Conservation (phyloP, 1,140 invertebrate species). For the Leptinotarsa texana region DNA sequence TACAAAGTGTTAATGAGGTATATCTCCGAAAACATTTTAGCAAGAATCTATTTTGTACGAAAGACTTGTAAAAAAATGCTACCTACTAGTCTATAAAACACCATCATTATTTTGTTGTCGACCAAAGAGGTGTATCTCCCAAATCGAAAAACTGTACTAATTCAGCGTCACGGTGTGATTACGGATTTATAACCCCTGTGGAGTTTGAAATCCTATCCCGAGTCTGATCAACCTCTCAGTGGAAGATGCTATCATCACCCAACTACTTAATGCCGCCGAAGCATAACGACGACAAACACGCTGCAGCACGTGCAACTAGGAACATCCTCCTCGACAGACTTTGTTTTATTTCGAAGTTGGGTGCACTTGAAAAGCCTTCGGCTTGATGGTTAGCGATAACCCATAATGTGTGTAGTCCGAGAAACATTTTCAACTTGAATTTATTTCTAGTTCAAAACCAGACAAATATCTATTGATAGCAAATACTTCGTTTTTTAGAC, state of each 20-base stretch:
- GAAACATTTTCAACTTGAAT: too few species aligned
- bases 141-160: neutral
- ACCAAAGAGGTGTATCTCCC: too few species aligned
- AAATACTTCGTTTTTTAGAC: too few species aligned
- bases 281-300: slow-evolving; percentile 6
- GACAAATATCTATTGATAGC: too few species aligned
- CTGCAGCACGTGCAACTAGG: slow-evolving; percentile 11
- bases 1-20: too few species aligned
- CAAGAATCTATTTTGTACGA: too few species aligned
- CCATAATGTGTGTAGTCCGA: neutral
- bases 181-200: neutral
- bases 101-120: too few species aligned
- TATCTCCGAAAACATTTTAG: too few species aligned
- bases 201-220: neutral
- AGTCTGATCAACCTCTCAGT: neutral
- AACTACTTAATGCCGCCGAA: neutral
- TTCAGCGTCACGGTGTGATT: neutral
- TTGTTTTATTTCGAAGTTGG: slow-evolving; percentile 11
- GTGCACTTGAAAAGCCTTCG: slow-evolving; percentile 1
- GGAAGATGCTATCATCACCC: neutral
- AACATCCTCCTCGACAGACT: slow-evolving; percentile 3
- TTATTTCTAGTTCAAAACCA: too few species aligned
- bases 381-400: neutral
- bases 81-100: too few species aligned
- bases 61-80: too few species aligned